Conservation (phyloP, 2,113 vertebrate species). For the Macrotis lagotis region DNA sequence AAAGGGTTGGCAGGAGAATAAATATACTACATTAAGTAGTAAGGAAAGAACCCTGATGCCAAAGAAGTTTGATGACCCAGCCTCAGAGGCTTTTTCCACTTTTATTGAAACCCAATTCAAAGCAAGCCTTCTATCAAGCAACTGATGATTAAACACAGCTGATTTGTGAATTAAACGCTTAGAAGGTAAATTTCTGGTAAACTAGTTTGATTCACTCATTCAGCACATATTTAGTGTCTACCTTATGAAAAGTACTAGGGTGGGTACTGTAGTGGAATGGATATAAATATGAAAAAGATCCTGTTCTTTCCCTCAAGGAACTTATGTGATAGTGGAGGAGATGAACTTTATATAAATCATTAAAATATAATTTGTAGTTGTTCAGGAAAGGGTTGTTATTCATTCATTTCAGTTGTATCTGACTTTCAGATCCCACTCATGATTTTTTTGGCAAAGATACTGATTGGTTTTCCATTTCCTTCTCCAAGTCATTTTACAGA, state of each 20-base stretch:
- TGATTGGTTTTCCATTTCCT: not conserved
- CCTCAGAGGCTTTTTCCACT: not conserved
- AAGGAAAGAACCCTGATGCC: not conserved
- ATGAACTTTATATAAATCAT: not conserved
- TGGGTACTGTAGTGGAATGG: not conserved
- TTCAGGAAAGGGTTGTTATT: not conserved
- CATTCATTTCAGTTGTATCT: not conserved
- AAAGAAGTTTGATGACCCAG: not conserved
- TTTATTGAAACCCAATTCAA: not conserved
- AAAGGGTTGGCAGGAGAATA: not conserved
- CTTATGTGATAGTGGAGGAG: not conserved
- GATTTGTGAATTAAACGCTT: not conserved
- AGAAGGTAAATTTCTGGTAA: not conserved
- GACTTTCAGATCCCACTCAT: not conserved
- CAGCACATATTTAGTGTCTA: not conserved
- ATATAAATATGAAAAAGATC: not conserved
- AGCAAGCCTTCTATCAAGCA: not conserved
- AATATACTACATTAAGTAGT: not conserved
- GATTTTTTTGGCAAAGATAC: not conserved
- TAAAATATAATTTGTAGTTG: not conserved
- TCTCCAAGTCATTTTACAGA: not conserved
- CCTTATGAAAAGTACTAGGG: not conserved
- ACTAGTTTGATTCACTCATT: not conserved
- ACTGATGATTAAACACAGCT: not conserved
- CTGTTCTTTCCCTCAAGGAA: not conserved